These are phyloP conservation scores for Opisthocomus hoazin DNA, from an alignment of 2,113 vertebrate species.

Conservation along the genomic window DNA sequence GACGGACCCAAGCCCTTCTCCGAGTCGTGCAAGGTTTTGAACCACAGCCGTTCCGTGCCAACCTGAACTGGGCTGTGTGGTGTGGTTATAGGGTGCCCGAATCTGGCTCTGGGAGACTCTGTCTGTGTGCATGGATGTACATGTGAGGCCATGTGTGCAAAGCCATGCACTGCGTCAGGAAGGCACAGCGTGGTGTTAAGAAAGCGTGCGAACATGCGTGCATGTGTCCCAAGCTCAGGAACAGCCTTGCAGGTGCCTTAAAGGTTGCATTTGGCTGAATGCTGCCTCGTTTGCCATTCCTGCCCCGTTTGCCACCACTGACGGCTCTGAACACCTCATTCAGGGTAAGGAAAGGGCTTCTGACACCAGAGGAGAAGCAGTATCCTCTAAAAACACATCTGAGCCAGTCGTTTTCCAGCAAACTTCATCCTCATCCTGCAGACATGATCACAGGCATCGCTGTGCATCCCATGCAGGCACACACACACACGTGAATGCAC, in stretches of 20 bases:
- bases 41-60: fast-evolving
- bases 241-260: background rate
- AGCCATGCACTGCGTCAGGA: background rate
- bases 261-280: background rate
- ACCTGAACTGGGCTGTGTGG: fast-evolving
- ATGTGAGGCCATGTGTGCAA: background rate
- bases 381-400: background rate
- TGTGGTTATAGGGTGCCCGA: background rate
- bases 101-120: background rate
- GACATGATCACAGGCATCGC: fast-evolving
- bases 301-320: fast-evolving
- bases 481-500: fast-evolving
- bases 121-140: no score
- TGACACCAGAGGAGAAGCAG: background rate
- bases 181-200: background rate
- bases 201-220: background rate
- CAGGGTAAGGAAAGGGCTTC: background rate
- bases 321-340: fast-evolving
- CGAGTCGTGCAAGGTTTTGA: background rate
- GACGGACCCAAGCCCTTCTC: background rate
- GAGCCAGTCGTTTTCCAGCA: background rate
- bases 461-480: fast-evolving
- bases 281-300: background rate
- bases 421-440: background rate
- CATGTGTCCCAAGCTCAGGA: fast-evolving